Percentiles rank a stretch among this genome's conserved stretches.
Conservation (phyloP, 1,140 invertebrate species). For the Drosophila sp. region DNA sequence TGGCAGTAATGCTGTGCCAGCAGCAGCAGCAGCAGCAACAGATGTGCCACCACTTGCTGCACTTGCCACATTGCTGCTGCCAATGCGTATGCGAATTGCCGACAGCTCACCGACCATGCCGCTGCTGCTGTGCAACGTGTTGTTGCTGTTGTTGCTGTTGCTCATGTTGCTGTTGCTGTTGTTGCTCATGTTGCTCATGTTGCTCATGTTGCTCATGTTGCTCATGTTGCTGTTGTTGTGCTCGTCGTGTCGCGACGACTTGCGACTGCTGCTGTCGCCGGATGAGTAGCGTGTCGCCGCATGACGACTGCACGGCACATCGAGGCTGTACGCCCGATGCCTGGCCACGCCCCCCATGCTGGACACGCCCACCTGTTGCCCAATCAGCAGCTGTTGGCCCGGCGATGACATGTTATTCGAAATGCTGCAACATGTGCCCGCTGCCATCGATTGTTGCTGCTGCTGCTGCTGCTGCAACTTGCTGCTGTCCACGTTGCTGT, state of each 20-base stretch:
- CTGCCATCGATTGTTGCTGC: too few species aligned
- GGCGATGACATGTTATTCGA: constrained; percentile 62
- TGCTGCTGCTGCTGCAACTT: neutral
- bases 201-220: constrained; percentile 65
- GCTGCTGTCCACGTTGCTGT: constrained; percentile 4
- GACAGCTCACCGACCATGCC: constrained; percentile 55
- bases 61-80: constrained; percentile 14
- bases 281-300: constrained; percentile 59
- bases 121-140: constrained; percentile 73
- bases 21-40: constrained; percentile 25
- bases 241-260: constrained; percentile 70
- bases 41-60: constrained; percentile 13
- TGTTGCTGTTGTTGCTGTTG: constrained; percentile 68
- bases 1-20: constrained; percentile 26
- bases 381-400: neutral
- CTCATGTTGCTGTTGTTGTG: constrained; percentile 66
- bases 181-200: constrained; percentile 62
- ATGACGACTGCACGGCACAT: constrained; percentile 69
- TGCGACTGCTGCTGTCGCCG: constrained; percentile 76
- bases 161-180: constrained; percentile 71
- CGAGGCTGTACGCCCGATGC: constrained; percentile 80
- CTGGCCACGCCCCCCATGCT: constrained; percentile 50
- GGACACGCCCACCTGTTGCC: constrained; percentile 9
- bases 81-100: constrained; percentile 57
- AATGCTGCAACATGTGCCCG: constrained; percentile 72